These are phyloP conservation scores for Rhamphomyia laevipes DNA, from an alignment of 2,888 invertebrate genomes.

Conservation along the genomic window DNA sequence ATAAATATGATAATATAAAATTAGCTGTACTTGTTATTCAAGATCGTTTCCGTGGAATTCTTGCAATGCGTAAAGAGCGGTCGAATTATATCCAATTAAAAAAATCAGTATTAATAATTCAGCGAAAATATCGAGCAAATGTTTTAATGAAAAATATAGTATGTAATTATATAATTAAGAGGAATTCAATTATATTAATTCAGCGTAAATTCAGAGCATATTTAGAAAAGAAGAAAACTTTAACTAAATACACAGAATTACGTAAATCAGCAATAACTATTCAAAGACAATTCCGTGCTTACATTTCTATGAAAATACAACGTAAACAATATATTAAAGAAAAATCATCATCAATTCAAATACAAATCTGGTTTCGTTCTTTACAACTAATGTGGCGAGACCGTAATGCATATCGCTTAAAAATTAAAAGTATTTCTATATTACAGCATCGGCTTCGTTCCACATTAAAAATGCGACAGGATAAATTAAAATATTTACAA, in stretches of 20 bases:
- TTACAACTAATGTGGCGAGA: constrained; percentile 13
- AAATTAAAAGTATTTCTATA: constrained; percentile 15
- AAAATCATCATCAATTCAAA: constrained; percentile 15
- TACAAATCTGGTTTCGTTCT: constrained; percentile 26
- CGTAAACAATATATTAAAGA: constrained; percentile 16
- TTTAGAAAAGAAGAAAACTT: constrained; percentile 19
- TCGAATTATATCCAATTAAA: constrained; percentile 18
- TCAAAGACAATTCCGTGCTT: constrained; percentile 29
- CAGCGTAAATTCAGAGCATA: constrained; percentile 25
- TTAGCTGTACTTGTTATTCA: constrained; percentile 16
- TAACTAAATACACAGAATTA: constrained; percentile 16
- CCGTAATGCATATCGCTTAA: constrained; percentile 12
- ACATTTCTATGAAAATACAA: constrained; percentile 20
- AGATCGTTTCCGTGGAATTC: constrained; percentile 22
- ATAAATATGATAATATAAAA: constrained; percentile 12
- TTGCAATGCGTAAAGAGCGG: constrained; percentile 16
- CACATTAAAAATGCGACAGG: constrained; percentile 22
- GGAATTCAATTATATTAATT: constrained; percentile 22
- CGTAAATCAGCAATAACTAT: constrained; percentile 22
- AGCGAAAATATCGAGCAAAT: constrained; percentile 36
- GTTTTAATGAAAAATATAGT: constrained; percentile 20
- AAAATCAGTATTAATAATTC: constrained; percentile 27
- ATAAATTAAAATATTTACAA: constrained; percentile 18
- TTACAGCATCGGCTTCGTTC: constrained; percentile 30
- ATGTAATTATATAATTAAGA: constrained; percentile 1